phyloP scores from a whole-genome alignment of 1,140 invertebrate genomes.

The Venturia canescens region DNA sequence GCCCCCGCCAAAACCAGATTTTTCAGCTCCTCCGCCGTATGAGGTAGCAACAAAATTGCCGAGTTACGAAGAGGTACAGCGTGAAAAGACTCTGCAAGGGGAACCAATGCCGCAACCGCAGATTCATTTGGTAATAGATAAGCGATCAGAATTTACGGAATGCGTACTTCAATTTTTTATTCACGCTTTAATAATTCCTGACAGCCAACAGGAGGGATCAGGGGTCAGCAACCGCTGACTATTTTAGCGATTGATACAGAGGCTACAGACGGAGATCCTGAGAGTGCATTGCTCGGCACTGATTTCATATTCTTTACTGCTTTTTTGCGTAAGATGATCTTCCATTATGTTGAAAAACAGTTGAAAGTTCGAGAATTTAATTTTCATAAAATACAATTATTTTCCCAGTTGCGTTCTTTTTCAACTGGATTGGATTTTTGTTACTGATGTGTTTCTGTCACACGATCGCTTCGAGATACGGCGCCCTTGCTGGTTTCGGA shows the following conservation, averaged over 20 bases:
- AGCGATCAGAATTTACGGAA: conserved; percentile 7
- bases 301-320: conserved; percentile 93
- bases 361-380: neutral
- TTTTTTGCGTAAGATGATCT: conserved; percentile 83
- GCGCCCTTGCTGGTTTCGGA: conserved; percentile 94
- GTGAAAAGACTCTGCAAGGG: conserved; percentile 88
- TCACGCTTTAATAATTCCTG: conserved; percentile 50
- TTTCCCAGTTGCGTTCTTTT: conserved; percentile 87
- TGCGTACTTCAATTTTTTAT: conserved; percentile 38
- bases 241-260: conserved; percentile 85
- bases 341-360: neutral
- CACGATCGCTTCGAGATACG: conserved; percentile 94
- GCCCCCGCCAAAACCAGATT: conserved; percentile 88
- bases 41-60: conserved; percentile 89
- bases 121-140: conserved; percentile 67
- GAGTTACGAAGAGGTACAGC: conserved; percentile 93
- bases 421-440: conserved; percentile 97
- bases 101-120: conserved; percentile 76
- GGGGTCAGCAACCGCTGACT: conserved; percentile 80
- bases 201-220: conserved; percentile 74
- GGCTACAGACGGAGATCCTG: conserved; percentile 83
- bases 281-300: conserved; percentile 88
- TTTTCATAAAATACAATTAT: conserved; percentile 49
- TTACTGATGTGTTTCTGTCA: conserved; percentile 95
- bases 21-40: conserved; percentile 91